These are phyloP conservation scores for Chaetops frenatus DNA, from an alignment of 2,113 vertebrate species.

Conservation along the genomic window DNA sequence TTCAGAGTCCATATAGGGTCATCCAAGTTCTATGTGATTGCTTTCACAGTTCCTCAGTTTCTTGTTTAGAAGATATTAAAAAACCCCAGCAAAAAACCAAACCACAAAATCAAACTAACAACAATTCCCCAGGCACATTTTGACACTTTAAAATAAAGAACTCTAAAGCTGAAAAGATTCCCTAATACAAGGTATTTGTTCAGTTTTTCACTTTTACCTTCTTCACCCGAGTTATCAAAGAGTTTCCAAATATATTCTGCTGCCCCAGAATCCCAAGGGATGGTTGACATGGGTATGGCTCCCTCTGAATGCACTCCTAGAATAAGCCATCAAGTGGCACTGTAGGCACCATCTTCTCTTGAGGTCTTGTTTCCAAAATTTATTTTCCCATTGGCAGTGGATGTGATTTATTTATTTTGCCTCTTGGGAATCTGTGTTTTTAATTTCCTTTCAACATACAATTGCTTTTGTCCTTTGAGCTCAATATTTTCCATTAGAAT, in stretches of 20 bases:
- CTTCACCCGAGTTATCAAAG: not conserved
- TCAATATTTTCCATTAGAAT: not conserved
- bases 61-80: not conserved
- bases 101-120: not conserved
- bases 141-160: not conserved
- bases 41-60: not conserved
- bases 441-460: not conserved
- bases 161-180: not conserved
- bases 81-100: not conserved
- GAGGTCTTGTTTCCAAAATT: not conserved
- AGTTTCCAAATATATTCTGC: not conserved
- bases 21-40: not conserved
- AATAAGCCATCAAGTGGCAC: conserved; percentile 15
- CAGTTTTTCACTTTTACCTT: not conserved
- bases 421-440: not conserved
- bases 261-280: not conserved
- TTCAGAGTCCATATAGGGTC: not conserved
- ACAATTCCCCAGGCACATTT: not conserved
- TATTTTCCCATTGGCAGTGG: not conserved
- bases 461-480: not conserved
- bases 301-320: not conserved
- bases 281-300: not conserved
- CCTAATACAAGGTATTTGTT: not conserved
- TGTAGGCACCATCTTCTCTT: not conserved
- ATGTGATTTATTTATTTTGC: not conserved